Conservation (phyloP, 2,888 invertebrate species). For the Pharmacophagus antenor region DNA sequence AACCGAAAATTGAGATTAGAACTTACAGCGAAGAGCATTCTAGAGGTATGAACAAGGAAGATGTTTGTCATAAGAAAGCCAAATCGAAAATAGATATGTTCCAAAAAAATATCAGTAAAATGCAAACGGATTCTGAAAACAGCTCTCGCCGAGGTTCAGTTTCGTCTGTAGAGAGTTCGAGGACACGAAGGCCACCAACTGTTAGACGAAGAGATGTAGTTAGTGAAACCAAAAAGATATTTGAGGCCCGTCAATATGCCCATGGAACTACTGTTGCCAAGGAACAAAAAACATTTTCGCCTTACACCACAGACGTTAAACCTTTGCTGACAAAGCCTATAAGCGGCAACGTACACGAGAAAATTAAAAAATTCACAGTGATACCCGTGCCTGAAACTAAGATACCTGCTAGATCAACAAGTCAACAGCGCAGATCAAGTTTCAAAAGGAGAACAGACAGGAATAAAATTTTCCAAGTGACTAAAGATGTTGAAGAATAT, state of each 20-base stretch:
- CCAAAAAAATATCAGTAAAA: conserved; percentile 69
- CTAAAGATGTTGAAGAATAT: conserved; percentile 71
- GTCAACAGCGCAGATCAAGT: conserved; percentile 56
- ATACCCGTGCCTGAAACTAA: conserved; percentile 49
- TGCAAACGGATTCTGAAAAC: conserved; percentile 64
- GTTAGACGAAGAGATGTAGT: conserved; percentile 43
- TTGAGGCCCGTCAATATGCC: conserved; percentile 54
- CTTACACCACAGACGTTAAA: conserved; percentile 36
- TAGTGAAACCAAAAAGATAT: conserved; percentile 61
- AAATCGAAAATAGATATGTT: conserved; percentile 75
- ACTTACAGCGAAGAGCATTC: conserved; percentile 66
- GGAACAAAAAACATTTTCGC: conserved; percentile 43
- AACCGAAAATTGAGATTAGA: conserved; percentile 69
- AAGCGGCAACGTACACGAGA: conserved; percentile 69
- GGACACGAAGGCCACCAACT: conserved; percentile 24
- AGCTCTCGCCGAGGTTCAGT: conserved; percentile 59
- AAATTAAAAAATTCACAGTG: conserved; percentile 68
- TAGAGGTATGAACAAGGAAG: conserved; percentile 59
- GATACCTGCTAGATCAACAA: conserved; percentile 52
- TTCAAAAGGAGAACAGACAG: conserved; percentile 61
- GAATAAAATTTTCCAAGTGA: conserved; percentile 62
- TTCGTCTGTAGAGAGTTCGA: conserved; percentile 52
- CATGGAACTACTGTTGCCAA: conserved; percentile 49
- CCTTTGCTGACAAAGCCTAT: conserved; percentile 53
- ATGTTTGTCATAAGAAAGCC: conserved; percentile 71